These are phyloP conservation scores for Sceloporus tristichus DNA, from an alignment of 2,113 vertebrate species.

Conservation along the genomic window DNA sequence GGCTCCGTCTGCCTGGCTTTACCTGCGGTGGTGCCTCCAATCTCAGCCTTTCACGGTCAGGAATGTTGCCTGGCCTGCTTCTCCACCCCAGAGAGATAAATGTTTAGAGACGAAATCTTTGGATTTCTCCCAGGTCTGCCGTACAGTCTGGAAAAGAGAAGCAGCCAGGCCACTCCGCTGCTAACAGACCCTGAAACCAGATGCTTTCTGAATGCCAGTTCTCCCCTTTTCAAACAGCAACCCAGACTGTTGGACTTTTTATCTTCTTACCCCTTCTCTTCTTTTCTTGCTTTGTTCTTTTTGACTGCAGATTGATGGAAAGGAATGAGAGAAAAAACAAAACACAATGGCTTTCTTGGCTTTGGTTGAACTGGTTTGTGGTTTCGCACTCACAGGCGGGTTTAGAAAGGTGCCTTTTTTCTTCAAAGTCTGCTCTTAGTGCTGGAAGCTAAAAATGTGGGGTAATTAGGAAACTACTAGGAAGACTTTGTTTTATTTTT, in stretches of 20 bases:
- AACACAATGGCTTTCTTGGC: constrained; percentile 21
- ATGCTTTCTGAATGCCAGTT: constrained; percentile 28
- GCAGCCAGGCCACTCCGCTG: background rate
- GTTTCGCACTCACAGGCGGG: constrained; percentile 16
- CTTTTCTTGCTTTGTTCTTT: constrained; percentile 12
- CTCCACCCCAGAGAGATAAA: constrained; percentile 32
- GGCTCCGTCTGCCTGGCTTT: constrained; percentile 29
- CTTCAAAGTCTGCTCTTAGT: constrained; percentile 15
- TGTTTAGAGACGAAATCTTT: constrained; percentile 45
- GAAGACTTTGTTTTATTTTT: constrained; percentile 1
- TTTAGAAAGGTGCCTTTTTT: constrained; percentile 33
- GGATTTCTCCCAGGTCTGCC: constrained; percentile 28
- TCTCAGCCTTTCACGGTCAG: constrained; percentile 13
- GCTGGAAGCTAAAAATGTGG: constrained; percentile 15
- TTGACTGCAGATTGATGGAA: constrained; percentile 18
- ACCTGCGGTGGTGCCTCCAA: constrained; percentile 26
- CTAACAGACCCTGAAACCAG: constrained; percentile 6
- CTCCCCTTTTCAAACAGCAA: constrained; percentile 3
- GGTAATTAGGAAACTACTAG: constrained; percentile 29
- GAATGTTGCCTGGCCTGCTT: constrained; percentile 38
- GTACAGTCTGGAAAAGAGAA: constrained; percentile 26
- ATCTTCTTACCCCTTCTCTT: background rate
- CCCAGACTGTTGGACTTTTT: constrained; percentile 12
- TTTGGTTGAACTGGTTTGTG: constrained; percentile 32
- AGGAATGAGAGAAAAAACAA: constrained; percentile 14